Conservation (phyloP, 2,888 invertebrate species). For the Aethes cnicana region DNA sequence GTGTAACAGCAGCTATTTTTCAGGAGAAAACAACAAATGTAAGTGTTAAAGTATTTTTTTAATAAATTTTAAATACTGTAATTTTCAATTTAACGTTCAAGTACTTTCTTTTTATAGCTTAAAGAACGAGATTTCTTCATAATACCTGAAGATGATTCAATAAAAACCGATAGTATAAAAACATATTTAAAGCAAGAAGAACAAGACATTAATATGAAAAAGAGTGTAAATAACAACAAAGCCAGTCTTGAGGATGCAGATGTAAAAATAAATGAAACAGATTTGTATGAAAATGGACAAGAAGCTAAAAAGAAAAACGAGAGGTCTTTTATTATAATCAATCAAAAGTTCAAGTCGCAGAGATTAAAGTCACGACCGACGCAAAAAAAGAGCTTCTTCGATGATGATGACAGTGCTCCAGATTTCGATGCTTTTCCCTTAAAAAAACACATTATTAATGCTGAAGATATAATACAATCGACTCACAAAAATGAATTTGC, state of each 20-base stretch:
- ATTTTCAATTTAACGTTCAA: neutral
- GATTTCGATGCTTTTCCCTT: neutral
- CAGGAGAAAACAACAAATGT: neutral
- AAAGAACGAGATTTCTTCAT: neutral
- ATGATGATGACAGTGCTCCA: neutral
- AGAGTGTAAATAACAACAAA: neutral
- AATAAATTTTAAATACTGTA: neutral
- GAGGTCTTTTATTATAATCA: slow-evolving; percentile 61
- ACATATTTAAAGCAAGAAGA: neutral
- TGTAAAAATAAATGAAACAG: slow-evolving; percentile 41
- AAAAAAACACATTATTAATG: no score
- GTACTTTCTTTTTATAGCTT: neutral
- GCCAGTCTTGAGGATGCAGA: slow-evolving; percentile 31
- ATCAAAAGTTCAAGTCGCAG: slow-evolving; percentile 49
- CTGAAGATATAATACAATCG: no score
- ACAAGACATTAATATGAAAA: neutral
- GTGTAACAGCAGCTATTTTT: neutral
- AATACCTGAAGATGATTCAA: neutral
- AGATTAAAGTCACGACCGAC: slow-evolving; percentile 25
- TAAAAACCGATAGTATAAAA: neutral
- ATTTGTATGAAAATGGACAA: slow-evolving; percentile 47
- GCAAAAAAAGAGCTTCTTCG: neutral
- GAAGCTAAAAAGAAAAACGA: slow-evolving; percentile 40
- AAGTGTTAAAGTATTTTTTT: neutral
- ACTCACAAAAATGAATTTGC: no score